Evolutionary conservation across 2,888 invertebrate genomes (phyloP).

Genomic region (Melanostoma mellinum): DNA sequence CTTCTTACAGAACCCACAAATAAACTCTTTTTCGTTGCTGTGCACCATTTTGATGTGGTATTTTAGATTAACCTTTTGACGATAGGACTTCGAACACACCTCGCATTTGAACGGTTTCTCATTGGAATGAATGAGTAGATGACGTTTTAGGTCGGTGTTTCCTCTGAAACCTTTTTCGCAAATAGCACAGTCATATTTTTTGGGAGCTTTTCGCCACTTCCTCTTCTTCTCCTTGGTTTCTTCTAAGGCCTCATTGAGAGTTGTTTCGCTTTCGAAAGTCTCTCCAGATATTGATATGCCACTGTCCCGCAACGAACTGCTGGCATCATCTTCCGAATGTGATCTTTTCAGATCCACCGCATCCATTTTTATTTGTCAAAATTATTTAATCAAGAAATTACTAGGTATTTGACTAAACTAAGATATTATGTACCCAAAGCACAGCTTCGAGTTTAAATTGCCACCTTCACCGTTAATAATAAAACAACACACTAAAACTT

Average conservation of each 20-base stretch:
- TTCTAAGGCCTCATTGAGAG: conserved; percentile 58
- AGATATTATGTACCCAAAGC: conserved; percentile 31
- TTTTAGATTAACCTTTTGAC: conserved; percentile 86
- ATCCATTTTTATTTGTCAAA: not conserved
- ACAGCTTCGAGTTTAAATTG: conserved; percentile 39
- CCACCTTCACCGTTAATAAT: conserved; percentile 62
- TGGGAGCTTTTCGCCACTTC: conserved; percentile 66
- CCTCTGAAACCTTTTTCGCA: conserved; percentile 86
- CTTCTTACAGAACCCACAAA: conserved; percentile 89
- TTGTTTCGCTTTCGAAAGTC: conserved; percentile 21
- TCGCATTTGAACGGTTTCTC: conserved; percentile 86
- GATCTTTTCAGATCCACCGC: conserved; percentile 72
- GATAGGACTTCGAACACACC: conserved; percentile 85
- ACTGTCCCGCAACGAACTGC: conserved; percentile 78
- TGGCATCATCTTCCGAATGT: conserved; percentile 79
- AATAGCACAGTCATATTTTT: conserved; percentile 84
- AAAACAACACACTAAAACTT: conserved; percentile 31
- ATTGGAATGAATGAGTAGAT: conserved; percentile 86
- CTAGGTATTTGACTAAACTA: conserved; percentile 43
- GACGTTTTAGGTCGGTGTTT: conserved; percentile 87
- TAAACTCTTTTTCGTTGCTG: conserved; percentile 82
- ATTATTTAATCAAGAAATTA: conserved; percentile 11
- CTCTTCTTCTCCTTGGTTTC: conserved; percentile 49
- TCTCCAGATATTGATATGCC: conserved; percentile 78
- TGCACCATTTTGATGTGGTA: conserved; percentile 83